Conservation (phyloP, 2,113 vertebrate species). For the Himantopus leucocephalus region DNA sequence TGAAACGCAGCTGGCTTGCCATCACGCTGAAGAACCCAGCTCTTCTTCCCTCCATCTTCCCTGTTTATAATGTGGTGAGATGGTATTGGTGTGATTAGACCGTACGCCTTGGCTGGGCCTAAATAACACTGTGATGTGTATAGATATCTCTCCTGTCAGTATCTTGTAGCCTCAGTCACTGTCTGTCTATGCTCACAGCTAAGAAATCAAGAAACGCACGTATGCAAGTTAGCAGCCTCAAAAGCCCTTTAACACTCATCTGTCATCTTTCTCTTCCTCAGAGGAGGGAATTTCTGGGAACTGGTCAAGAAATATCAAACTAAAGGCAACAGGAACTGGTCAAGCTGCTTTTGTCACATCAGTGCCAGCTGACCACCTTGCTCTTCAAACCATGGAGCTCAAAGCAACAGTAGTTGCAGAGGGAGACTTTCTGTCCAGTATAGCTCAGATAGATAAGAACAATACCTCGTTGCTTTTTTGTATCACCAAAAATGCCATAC, state of each 20-base stretch:
- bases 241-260: background rate
- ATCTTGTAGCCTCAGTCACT: conserved; percentile 8
- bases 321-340: background rate
- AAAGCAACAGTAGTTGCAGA: background rate
- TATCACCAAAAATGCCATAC: background rate
- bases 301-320: background rate
- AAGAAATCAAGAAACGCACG: background rate
- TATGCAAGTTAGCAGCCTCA: background rate
- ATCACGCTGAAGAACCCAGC: background rate
- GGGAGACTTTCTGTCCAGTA: background rate
- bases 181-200: background rate
- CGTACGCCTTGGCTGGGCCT: conserved; percentile 33
- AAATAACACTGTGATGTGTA: conserved; percentile 69
- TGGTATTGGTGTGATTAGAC: conserved; percentile 25
- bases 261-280: background rate
- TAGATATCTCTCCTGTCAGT: conserved; percentile 25
- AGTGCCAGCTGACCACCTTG: background rate
- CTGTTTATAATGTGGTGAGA: background rate
- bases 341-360: background rate
- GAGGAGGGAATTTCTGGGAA: conserved; percentile 9
- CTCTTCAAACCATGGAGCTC: background rate
- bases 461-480: background rate
- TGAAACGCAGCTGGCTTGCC: background rate
- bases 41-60: background rate
- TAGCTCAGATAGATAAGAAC: background rate